A percentile compares a stretch with the other conserved stretches of the same genome.
phyloP scores from a whole-genome alignment of 2,113 vertebrate genomes.

The Melanostigma gelatinosum region DNA sequence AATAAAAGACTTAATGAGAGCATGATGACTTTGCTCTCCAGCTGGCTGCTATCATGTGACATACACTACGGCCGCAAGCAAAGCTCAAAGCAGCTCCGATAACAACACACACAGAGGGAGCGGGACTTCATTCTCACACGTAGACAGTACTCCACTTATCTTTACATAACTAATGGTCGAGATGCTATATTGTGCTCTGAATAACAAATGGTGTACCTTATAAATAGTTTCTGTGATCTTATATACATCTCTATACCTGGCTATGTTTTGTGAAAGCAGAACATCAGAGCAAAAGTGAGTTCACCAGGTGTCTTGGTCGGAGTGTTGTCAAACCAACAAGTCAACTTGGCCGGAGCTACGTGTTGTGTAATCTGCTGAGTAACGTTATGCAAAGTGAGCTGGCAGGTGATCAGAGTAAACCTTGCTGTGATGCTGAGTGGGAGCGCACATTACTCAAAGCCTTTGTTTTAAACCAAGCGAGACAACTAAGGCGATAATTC shows the following conservation, averaged over 20 bases:
- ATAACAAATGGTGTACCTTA: not conserved
- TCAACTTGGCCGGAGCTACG: constrained; percentile 27
- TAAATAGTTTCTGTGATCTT: not conserved
- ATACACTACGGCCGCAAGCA: not conserved
- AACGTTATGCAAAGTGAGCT: constrained; percentile 55
- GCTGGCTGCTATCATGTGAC: not conserved
- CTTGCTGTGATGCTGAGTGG: constrained; percentile 14
- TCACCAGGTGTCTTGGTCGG: constrained; percentile 4
- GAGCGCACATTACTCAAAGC: not conserved
- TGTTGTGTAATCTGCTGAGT: constrained; percentile 56
- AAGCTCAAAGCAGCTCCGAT: not conserved
- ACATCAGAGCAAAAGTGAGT: not conserved
- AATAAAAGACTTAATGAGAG: not conserved
- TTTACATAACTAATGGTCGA: not conserved
- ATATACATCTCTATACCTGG: not conserved
- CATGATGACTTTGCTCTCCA: not conserved
- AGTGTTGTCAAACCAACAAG: constrained; percentile 27
- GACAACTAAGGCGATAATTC: not conserved
- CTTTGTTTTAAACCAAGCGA: not conserved
- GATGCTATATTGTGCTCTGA: not conserved
- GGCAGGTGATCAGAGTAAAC: constrained; percentile 36
- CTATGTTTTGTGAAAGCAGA: constrained; percentile 8
- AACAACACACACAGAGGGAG: not conserved
- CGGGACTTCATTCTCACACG: no score
- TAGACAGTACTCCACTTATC: not conserved